phyloP scores from a whole-genome alignment of 2,113 vertebrate species.

The Macroglossus sobrinus region DNA sequence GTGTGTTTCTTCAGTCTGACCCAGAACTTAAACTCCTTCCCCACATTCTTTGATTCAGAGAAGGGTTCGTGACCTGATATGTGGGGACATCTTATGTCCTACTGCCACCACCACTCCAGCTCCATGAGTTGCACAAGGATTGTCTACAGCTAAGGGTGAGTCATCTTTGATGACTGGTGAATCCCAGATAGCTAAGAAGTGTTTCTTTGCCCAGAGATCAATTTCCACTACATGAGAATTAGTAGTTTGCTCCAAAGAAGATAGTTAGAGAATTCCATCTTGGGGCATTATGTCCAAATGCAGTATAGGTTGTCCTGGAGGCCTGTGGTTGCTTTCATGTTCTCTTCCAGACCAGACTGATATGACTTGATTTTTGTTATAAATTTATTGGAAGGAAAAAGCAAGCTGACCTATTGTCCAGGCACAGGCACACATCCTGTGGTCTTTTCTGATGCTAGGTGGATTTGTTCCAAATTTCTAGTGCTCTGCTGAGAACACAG shows the following conservation, averaged over 20 bases:
- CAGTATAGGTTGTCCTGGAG: not conserved
- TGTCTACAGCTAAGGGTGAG: not conserved
- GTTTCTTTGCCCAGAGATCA: not conserved
- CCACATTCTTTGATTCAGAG: not conserved
- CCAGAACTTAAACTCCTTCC: not conserved
- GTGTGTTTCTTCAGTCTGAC: not conserved
- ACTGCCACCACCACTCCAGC: not conserved
- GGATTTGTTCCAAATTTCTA: not conserved
- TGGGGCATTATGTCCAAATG: not conserved
- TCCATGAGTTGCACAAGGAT: not conserved
- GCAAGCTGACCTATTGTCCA: rapidly evolving
- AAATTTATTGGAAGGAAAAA: conserved; percentile 5
- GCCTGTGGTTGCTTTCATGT: not conserved
- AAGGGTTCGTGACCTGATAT: not conserved
- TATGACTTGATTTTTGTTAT: not conserved
- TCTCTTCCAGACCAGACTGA: not conserved
- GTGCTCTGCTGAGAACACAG: not conserved
- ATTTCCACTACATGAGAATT: not conserved
- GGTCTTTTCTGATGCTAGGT: not conserved
- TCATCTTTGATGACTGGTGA: not conserved
- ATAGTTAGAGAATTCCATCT: not conserved
- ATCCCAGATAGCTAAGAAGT: not conserved
- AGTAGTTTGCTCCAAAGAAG: not conserved
- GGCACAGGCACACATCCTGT: rapidly evolving
- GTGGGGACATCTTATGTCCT: not conserved